Conservation (phyloP, 2,888 invertebrate species). For the Agonum fuliginosum region DNA sequence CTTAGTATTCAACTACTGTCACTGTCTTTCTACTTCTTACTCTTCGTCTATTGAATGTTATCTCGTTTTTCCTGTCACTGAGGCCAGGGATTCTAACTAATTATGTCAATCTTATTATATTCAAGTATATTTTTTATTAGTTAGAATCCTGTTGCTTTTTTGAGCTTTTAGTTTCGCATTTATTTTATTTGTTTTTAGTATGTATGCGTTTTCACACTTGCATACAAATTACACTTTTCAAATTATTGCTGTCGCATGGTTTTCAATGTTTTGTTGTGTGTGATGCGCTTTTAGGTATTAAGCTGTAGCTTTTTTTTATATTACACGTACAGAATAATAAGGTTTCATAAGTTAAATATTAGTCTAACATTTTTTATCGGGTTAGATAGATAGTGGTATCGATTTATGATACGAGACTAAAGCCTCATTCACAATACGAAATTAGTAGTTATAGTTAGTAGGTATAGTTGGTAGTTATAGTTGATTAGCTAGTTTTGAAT, state of each 20-base stretch:
- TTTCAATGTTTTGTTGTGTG: constrained; percentile 19
- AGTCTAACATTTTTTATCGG: constrained; percentile 8
- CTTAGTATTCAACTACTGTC: constrained; percentile 53
- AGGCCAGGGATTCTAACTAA: constrained; percentile 26
- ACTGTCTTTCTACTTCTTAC: constrained; percentile 66
- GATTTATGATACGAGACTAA: constrained; percentile 1
- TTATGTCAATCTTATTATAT: neutral
- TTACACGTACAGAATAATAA: neutral
- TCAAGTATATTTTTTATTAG: neutral
- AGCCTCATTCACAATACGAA: neutral
- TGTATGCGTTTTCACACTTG: constrained; percentile 23
- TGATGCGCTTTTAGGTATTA: neutral
- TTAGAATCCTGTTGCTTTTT: constrained; percentile 54
- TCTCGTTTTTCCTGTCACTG: constrained; percentile 46
- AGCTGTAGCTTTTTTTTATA: neutral
- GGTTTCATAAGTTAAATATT: constrained; percentile 6
- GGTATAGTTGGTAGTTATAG: too few species aligned
- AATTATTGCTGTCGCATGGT: neutral
- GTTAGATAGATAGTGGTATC: neutral
- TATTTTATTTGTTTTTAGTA: constrained; percentile 34
- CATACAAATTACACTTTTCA: constrained; percentile 13
- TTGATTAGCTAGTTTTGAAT: neutral
- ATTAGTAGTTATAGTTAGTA: neutral
- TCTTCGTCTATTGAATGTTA: constrained; percentile 70
- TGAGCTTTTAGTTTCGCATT: constrained; percentile 39